A percentile compares a stretch with the other conserved stretches of the same genome.
These are phyloP conservation scores for Pangasius larnaudii DNA, from an alignment of 2,797 vertebrate genomes.

Conservation along the genomic window DNA sequence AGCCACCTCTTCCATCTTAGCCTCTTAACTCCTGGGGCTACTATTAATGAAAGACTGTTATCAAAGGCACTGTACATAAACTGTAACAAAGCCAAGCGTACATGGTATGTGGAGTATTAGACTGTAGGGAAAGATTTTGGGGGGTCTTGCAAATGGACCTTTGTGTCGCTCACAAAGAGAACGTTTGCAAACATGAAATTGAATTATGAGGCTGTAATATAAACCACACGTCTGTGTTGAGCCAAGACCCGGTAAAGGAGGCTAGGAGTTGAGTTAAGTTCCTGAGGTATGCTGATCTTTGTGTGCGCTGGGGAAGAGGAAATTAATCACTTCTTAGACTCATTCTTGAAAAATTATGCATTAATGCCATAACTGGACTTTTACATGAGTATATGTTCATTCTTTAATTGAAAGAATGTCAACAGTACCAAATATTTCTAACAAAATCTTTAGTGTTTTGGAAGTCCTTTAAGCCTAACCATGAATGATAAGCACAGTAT, in stretches of 20 bases:
- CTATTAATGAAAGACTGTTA: conserved; percentile 53
- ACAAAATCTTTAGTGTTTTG: neutral
- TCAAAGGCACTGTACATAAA: conserved; percentile 56
- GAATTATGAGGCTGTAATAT: conserved; percentile 71
- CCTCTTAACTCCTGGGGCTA: conserved; percentile 31
- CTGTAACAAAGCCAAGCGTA: conserved; percentile 47
- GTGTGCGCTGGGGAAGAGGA: conserved; percentile 20
- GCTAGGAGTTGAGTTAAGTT: conserved; percentile 43
- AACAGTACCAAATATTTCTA: neutral
- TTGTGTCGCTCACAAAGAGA: conserved; percentile 59
- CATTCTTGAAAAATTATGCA: neutral
- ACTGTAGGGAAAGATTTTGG: conserved; percentile 22
- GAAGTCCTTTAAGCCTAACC: neutral
- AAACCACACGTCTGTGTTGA: conserved; percentile 67
- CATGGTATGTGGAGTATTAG: conserved; percentile 43
- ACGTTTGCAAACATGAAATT: conserved; percentile 66
- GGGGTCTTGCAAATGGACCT: conserved; percentile 53
- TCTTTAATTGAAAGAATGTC: neutral
- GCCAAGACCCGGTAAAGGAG: conserved; percentile 59
- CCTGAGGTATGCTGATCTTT: conserved; percentile 51
- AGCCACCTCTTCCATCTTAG: conserved; percentile 17
- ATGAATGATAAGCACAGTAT: neutral
- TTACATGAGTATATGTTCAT: neutral
- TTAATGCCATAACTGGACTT: neutral
- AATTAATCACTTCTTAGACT: neutral